Percentiles rank a stretch among this genome's conserved stretches.
phyloP scores from a whole-genome alignment of 2,888 invertebrate species.

The Tridacna gigas region DNA sequence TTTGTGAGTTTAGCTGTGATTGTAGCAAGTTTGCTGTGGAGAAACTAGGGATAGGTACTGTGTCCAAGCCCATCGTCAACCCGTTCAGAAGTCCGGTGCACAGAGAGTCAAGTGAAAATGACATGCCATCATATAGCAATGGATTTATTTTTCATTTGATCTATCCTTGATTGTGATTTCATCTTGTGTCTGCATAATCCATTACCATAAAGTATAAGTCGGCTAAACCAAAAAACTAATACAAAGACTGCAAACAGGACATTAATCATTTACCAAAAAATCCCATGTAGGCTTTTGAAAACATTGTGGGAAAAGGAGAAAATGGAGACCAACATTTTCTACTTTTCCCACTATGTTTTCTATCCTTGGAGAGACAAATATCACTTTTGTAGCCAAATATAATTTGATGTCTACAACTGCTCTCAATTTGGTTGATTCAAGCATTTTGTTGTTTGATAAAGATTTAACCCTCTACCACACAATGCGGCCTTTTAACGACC shows the following conservation, averaged over 20 bases:
- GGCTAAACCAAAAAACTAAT: too few species aligned
- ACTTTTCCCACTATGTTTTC: too few species aligned
- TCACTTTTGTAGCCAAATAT: too few species aligned
- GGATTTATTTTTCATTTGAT: slow-evolving; percentile 74
- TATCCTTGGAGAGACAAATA: too few species aligned
- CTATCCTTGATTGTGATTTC: slow-evolving; percentile 38
- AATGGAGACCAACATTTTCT: too few species aligned
- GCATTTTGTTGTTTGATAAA: too few species aligned
- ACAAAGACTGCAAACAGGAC: too few species aligned
- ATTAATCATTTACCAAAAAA: neutral
- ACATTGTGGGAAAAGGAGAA: neutral
- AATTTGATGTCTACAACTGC: too few species aligned
- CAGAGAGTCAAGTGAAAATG: slow-evolving; percentile 73
- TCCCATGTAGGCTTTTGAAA: neutral
- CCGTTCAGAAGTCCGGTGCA: slow-evolving; percentile 81
- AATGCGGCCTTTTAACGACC: too few species aligned
- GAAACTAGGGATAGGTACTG: slow-evolving; percentile 59
- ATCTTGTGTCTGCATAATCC: neutral
- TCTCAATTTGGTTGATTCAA: too few species aligned
- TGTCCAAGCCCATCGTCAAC: slow-evolving; percentile 74
- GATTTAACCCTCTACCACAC: too few species aligned
- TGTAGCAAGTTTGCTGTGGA: slow-evolving; percentile 68
- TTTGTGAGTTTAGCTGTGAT: slow-evolving; percentile 79
- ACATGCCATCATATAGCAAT: slow-evolving; percentile 81
- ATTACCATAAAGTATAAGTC: too few species aligned